Percentiles rank a stretch among this genome's conserved stretches.
phyloP scores from a whole-genome alignment of 2,888 invertebrate species.

The Drosophila vallismaia region DNA sequence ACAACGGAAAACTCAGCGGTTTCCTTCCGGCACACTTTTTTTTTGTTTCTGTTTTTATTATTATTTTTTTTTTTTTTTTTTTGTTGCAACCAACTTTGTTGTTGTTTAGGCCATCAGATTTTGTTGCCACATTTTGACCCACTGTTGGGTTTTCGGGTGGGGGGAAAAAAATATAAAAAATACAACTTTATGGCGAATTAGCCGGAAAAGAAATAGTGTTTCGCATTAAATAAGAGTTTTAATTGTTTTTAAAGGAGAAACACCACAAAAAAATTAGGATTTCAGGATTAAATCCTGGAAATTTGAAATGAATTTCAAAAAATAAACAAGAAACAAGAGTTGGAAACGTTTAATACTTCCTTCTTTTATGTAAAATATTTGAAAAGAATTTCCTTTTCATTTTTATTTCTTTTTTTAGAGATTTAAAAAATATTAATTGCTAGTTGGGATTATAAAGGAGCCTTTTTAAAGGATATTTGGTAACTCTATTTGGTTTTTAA shows the following conservation, averaged over 20 bases:
- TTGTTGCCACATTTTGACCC: conserved; percentile 8
- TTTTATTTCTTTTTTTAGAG: no score
- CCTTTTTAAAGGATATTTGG: no score
- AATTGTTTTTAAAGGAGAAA: background rate
- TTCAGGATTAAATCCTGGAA: no score
- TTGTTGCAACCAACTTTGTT: conserved; percentile 14
- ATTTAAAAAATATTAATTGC: no score
- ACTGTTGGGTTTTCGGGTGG: conserved; percentile 3
- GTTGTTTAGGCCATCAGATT: conserved; percentile 13
- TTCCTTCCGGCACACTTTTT: conserved; percentile 72
- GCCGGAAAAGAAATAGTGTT: background rate
- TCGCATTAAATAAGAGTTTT: background rate
- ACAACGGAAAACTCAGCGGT: conserved; percentile 70
- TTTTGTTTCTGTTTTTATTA: conserved; percentile 23
- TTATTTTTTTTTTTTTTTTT: conserved; percentile 6
- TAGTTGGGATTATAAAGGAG: no score
- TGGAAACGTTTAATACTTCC: no score
- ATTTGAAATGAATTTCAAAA: no score
- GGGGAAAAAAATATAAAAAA: background rate
- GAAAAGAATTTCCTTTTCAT: no score
- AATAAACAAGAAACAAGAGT: no score
- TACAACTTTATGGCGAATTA: conserved; percentile 8
- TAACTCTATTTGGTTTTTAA: no score
- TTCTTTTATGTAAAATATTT: no score
- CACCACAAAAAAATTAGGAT: no score